Evolutionary conservation across 2,888 invertebrate species (phyloP).

Genomic region (Oligia fasciuncula): DNA sequence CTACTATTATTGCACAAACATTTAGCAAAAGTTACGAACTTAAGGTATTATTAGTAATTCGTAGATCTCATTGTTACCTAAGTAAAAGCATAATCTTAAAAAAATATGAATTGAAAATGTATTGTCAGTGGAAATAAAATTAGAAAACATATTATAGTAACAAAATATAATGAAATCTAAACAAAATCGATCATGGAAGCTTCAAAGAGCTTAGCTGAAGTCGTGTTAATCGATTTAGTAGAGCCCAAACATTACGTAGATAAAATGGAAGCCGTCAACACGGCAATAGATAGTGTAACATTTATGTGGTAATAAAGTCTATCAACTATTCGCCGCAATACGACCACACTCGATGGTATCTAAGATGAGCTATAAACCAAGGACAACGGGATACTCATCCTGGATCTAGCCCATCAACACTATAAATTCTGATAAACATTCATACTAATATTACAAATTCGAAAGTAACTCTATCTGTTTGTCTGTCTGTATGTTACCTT

Average conservation of each 20-base stretch:
- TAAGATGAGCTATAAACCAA: constrained; percentile 34
- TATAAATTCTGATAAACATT: not conserved
- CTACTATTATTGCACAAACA: not conserved
- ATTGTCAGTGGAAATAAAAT: not conserved
- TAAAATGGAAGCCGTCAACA: constrained; percentile 29
- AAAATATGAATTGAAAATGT: not conserved
- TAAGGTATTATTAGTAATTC: not conserved
- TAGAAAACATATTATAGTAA: not conserved
- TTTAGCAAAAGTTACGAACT: not conserved
- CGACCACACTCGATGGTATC: constrained; percentile 19
- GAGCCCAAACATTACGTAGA: constrained; percentile 7
- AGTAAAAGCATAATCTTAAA: not conserved
- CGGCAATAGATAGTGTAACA: constrained; percentile 42
- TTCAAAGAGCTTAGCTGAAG: not conserved
- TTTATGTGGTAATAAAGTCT: constrained; percentile 49
- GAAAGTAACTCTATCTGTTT: too few species aligned
- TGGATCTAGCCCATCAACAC: constrained; percentile 1
- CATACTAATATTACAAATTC: too few species aligned
- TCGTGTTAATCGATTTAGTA: not conserved
- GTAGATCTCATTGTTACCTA: not conserved
- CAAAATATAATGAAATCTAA: not conserved
- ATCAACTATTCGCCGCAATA: constrained; percentile 33
- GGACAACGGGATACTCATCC: constrained; percentile 13
- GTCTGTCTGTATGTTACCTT: too few species aligned
- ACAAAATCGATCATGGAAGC: not conserved